phyloP scores from a whole-genome alignment of 2,113 vertebrate genomes.

The Rhinolophus ferrumequinum region DNA sequence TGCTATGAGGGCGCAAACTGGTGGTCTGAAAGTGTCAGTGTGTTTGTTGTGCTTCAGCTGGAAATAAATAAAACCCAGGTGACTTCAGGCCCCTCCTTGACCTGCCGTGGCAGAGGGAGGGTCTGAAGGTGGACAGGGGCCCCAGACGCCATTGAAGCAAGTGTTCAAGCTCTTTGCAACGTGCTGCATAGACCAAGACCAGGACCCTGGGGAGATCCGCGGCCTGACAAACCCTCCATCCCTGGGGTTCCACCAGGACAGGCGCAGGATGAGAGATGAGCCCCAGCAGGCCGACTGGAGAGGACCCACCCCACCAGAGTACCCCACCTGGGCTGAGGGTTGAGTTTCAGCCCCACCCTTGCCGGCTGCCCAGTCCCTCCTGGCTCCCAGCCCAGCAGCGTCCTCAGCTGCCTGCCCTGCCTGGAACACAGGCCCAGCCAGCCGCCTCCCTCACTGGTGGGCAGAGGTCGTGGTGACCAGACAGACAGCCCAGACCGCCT shows the following conservation, averaged over 20 bases:
- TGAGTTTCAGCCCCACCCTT: too few relatives aligned
- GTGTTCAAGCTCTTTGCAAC: background rate
- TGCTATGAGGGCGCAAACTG: too few relatives aligned
- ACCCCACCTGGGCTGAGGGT: too few relatives aligned
- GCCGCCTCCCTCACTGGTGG: accelerated
- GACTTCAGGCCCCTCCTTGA: too few relatives aligned
- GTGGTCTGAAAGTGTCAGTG: background rate
- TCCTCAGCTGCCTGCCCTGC: background rate
- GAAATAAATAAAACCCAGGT: background rate
- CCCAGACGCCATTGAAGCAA: background rate
- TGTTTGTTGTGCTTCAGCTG: background rate
- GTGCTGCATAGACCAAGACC: too few relatives aligned
- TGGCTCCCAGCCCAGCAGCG: background rate
- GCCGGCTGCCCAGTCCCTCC: background rate
- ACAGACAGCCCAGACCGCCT: accelerated
- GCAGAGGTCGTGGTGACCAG: background rate
- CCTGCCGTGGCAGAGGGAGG: background rate
- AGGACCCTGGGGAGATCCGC: background rate
- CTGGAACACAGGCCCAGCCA: background rate
- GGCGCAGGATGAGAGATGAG: background rate
- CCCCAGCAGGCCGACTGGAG: background rate
- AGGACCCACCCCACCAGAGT: too few relatives aligned
- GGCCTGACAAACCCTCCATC: background rate
- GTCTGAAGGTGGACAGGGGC: too few relatives aligned
- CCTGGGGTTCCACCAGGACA: background rate